Conservation (phyloP, 1,140 invertebrate genomes). For the Cydia pomonella region DNA sequence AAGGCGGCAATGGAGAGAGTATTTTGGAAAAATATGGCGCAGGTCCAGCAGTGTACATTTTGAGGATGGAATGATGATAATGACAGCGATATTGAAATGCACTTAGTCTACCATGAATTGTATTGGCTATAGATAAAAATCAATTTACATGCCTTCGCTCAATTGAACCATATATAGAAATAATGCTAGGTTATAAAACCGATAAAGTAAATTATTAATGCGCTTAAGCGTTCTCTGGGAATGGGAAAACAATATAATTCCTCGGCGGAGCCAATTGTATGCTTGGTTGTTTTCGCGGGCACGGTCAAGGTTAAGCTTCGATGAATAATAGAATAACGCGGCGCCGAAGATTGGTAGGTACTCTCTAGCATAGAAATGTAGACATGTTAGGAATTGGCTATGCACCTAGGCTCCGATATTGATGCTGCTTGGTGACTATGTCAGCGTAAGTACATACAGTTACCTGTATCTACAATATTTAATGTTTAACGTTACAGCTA, state of each 20-base stretch:
- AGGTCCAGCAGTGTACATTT: too few relatives aligned
- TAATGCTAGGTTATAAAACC: not conserved
- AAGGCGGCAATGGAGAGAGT: too few relatives aligned
- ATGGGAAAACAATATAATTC: slow-evolving; percentile 26
- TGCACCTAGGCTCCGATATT: too few relatives aligned
- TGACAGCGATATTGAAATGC: too few relatives aligned
- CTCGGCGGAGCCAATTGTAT: not conserved
- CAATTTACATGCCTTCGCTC: not conserved
- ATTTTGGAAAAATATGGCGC: too few relatives aligned
- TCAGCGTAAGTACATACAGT: too few relatives aligned
- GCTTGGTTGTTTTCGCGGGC: slow-evolving; percentile 32
- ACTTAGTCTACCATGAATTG: too few relatives aligned
- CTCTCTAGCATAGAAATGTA: not conserved
- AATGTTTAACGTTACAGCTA: too few relatives aligned
- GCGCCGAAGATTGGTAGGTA: not conserved
- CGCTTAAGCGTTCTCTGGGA: not conserved
- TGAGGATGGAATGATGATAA: too few relatives aligned
- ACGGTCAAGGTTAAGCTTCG: slow-evolving; percentile 31
- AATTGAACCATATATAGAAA: not conserved
- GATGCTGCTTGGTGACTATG: too few relatives aligned
- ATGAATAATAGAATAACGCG: slow-evolving; percentile 4
- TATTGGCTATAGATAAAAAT: not conserved
- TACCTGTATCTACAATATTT: too few relatives aligned
- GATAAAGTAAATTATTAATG: not conserved
- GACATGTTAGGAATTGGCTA: too few relatives aligned